These are phyloP conservation scores for Parochlus steinenii DNA, from an alignment of 2,888 invertebrate genomes.

Conservation along the genomic window DNA sequence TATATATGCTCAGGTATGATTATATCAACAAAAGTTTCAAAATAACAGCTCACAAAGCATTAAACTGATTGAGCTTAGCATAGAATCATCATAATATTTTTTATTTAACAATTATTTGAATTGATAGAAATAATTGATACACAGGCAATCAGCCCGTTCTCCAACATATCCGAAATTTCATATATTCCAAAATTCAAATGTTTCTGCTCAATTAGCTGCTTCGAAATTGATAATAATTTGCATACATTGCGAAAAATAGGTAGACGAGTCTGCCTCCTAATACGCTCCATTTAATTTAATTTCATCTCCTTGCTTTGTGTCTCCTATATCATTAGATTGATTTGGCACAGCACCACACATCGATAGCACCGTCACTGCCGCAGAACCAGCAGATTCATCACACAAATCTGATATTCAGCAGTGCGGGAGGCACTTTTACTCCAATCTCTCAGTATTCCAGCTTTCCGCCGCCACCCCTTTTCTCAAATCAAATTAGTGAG, in stretches of 20 bases:
- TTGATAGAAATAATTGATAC: background rate
- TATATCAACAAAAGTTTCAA: background rate
- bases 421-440: constrained; percentile 5
- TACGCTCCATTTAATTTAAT: background rate
- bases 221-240: no score
- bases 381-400: constrained; percentile 11
- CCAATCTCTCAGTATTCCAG: constrained; percentile 12
- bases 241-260: no score
- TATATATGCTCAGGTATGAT: constrained; percentile 29
- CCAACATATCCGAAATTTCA: background rate
- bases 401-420: constrained; percentile 11
- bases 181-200: background rate
- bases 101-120: background rate
- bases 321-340: constrained; percentile 3
- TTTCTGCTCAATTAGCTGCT: no score
- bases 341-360: constrained; percentile 8
- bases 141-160: background rate
- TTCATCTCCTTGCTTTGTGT: background rate
- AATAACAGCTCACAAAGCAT: background rate
- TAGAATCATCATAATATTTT: background rate
- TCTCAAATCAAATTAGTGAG: constrained; percentile 2
- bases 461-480: constrained; percentile 7
- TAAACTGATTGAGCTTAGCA: background rate
- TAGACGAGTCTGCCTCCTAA: no score
- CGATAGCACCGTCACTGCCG: constrained; percentile 7